Percentiles rank a stretch among this genome's conserved stretches.
Conservation (phyloP, 2,113 vertebrate genomes). For the Urocitellus parryii region DNA sequence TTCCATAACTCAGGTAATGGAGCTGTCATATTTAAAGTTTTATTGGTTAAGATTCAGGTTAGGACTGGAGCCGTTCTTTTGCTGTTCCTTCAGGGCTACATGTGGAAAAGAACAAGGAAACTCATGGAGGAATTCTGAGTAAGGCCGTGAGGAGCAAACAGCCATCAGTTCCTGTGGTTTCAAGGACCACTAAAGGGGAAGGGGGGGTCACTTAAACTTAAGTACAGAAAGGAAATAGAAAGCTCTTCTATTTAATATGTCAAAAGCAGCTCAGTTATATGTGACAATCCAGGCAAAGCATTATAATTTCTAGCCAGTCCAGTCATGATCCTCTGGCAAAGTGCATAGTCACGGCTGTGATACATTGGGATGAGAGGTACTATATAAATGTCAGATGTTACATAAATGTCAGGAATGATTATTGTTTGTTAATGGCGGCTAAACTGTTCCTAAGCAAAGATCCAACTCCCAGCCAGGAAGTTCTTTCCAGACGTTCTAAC, state of each 20-base stretch:
- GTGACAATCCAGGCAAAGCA: constrained; percentile 21
- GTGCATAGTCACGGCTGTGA: constrained; percentile 70
- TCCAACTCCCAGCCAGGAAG: not conserved
- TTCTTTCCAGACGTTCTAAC: constrained; percentile 39
- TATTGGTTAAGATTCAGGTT: constrained; percentile 68
- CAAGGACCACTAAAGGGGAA: not conserved
- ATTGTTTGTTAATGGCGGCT: constrained; percentile 67
- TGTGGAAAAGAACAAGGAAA: constrained; percentile 49
- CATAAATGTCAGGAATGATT: constrained; percentile 74
- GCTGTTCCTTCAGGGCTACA: constrained; percentile 4
- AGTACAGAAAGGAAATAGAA: constrained; percentile 45
- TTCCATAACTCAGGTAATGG: constrained; percentile 35
- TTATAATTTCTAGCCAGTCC: constrained; percentile 55
- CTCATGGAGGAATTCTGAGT: not conserved
- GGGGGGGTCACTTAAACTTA: not conserved
- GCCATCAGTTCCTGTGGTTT: not conserved
- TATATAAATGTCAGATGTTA: constrained; percentile 72
- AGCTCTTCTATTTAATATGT: constrained; percentile 25
- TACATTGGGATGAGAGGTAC: constrained; percentile 43
- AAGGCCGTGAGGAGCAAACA: not conserved
- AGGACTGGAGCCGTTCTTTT: constrained; percentile 23
- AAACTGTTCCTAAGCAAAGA: constrained; percentile 68
- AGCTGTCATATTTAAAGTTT: constrained; percentile 64
- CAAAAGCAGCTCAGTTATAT: constrained; percentile 51
- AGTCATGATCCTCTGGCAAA: constrained; percentile 71